Conservation (phyloP, 2,888 invertebrate genomes). For the Myopa testacea region DNA sequence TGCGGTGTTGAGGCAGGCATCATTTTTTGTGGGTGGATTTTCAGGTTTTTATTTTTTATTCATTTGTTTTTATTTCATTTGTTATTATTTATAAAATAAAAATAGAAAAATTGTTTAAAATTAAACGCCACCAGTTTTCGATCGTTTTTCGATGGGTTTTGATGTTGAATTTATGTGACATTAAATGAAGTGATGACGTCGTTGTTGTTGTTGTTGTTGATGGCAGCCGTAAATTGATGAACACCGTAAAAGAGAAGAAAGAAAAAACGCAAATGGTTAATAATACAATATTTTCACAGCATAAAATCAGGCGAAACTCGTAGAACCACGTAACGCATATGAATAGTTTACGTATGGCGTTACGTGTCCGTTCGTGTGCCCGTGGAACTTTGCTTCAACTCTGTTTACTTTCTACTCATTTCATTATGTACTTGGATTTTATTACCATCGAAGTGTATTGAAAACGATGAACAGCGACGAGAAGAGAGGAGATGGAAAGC, state of each 20-base stretch:
- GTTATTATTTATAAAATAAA: neutral
- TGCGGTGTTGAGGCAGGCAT: constrained; percentile 59
- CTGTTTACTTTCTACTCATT: constrained; percentile 29
- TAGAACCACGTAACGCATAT: constrained; percentile 19
- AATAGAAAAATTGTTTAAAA: neutral
- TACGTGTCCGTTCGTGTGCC: neutral
- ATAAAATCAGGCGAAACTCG: neutral
- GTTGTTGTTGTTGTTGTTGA: constrained; percentile 39
- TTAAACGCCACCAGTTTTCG: neutral
- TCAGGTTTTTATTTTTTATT: constrained; percentile 21
- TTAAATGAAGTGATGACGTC: constrained; percentile 46
- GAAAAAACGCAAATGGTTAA: constrained; percentile 8
- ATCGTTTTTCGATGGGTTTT: neutral
- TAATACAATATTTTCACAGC: neutral
- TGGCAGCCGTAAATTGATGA: constrained; percentile 31
- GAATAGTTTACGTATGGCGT: neutral
- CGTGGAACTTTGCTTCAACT: neutral
- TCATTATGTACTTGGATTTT: constrained; percentile 30
- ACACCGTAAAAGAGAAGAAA: constrained; percentile 15
- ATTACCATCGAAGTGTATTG: constrained; percentile 12
- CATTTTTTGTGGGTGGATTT: constrained; percentile 18
- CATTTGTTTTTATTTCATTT: no score
- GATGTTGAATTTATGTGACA: constrained; percentile 21
- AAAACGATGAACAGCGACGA: neutral
- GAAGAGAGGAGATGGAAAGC: neutral